Evolutionary conservation across 1,140 invertebrate species (phyloP), one percentile per base, ranked within the genome.

Genomic region (Pseudomyrmex concolor): DNA sequence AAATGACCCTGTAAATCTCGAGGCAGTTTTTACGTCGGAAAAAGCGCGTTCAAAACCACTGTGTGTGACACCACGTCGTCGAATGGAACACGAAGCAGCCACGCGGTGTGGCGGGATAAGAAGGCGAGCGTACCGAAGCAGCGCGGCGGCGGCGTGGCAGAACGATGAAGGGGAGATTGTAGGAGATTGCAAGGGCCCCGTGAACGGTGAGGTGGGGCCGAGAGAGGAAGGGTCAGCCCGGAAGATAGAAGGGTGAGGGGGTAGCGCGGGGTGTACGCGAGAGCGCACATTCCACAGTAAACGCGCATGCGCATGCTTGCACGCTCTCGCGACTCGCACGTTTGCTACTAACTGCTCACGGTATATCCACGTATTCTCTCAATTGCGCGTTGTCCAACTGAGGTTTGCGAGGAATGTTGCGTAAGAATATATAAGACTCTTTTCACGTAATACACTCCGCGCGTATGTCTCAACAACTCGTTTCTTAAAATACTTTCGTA

Each of bases 201-300:
- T 19, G 55, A 68, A 34, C 34, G 9, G 70, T 12, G 74, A 50
- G 22, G 81, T 50, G 70, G 72, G 68, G 67, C 60, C 60, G 22
- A 51, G 71, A 62, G 71, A 34, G 55, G 34, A n/a, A 17, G 9
- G 25, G 25, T 34, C 3, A 7, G 34, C 50, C 50, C 13, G 50
- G 50, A 51, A 12, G 54, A 17, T 8, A 13, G 17, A 45, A 17
- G 70, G 19, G 67, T 45, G 50, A 45, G 51, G 45, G 54, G 50
- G 45, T 66, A 67, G 34, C 34, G 34, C 34, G 34, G 34, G 34
- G 34, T 34, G 5, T 70, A 59, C 54, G 89, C 76, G 80, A 83
- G 80, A 86, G 86, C 83, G 87, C 86, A 90, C 92, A 93, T 93
- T 93, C 93, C 93, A 92, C 60, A 90, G 85, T 76, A 83, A 83